phyloP scores from a whole-genome alignment of 2,888 invertebrate genomes.

The Noctua janthe region DNA sequence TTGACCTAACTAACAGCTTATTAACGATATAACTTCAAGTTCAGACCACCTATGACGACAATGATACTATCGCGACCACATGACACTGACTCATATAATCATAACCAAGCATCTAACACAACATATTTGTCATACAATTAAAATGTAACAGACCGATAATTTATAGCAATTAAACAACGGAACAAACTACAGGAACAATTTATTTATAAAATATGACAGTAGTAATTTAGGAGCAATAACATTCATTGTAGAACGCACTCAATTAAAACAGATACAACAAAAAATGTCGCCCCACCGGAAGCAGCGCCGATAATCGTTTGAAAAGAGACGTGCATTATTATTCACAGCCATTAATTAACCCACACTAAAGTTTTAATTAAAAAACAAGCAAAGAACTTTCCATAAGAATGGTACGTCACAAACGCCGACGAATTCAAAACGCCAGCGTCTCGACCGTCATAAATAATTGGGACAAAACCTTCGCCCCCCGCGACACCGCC shows the following conservation, averaged over 20 bases:
- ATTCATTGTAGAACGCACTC: conserved; percentile 51
- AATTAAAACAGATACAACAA: conserved; percentile 59
- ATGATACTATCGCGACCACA: conserved; percentile 55
- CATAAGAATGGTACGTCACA: conserved; percentile 86
- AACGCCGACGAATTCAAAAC: conserved; percentile 87
- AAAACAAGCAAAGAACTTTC: conserved; percentile 82
- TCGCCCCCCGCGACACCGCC: conserved; percentile 71
- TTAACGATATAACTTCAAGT: conserved; percentile 46
- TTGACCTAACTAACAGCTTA: conserved; percentile 39
- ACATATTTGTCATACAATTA: conserved; percentile 54
- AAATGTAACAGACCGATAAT: conserved; percentile 53
- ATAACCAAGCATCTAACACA: conserved; percentile 35
- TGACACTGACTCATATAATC: conserved; percentile 45
- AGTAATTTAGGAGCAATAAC: conserved; percentile 50
- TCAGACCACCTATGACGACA: conserved; percentile 61
- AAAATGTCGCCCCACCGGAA: conserved; percentile 68
- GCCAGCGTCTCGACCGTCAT: conserved; percentile 89
- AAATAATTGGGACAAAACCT: conserved; percentile 90
- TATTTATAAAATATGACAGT: conserved; percentile 51
- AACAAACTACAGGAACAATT: conserved; percentile 54
- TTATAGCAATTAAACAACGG: conserved; percentile 51
- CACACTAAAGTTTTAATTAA: conserved; percentile 89
- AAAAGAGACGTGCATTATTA: conserved; percentile 75
- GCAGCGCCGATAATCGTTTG: conserved; percentile 69
- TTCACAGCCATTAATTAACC: conserved; percentile 86